Evolutionary conservation across 2,888 invertebrate genomes (phyloP).

Genomic region (Herminia tarsipennalis): DNA sequence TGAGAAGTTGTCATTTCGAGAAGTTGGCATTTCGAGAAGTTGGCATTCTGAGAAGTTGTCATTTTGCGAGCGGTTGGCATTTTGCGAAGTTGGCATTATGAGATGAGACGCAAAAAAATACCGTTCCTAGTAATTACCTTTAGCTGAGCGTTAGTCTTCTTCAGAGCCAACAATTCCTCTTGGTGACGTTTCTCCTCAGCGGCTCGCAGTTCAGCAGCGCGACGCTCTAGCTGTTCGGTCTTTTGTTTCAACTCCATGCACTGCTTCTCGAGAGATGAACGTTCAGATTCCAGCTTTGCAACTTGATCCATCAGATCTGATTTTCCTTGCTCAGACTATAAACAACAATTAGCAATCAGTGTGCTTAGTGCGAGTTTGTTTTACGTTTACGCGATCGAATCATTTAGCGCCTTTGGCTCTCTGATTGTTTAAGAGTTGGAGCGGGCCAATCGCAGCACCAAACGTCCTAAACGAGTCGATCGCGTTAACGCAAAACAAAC

Average conservation of each 20-base stretch:
- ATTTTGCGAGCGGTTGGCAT: too few relatives aligned
- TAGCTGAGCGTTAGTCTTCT: conserved; percentile 96
- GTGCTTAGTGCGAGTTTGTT: too few relatives aligned
- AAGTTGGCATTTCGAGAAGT: too few relatives aligned
- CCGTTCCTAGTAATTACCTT: conserved; percentile 88
- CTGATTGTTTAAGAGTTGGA: too few relatives aligned
- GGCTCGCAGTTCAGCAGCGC: conserved; percentile 92
- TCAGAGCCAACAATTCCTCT: conserved; percentile 96
- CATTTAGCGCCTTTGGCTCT: too few relatives aligned
- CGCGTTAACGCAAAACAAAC: too few relatives aligned
- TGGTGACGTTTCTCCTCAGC: conserved; percentile 97
- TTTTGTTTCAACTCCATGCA: conserved; percentile 85
- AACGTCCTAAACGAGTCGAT: too few relatives aligned
- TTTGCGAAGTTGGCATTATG: too few relatives aligned
- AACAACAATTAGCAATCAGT: neutral
- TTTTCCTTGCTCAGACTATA: conserved; percentile 94
- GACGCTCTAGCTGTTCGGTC: conserved; percentile 93
- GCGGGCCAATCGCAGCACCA: too few relatives aligned
- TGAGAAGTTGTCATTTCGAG: too few relatives aligned
- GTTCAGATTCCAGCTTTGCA: conserved; percentile 88
- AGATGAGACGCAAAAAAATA: neutral
- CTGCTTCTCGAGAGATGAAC: conserved; percentile 87
- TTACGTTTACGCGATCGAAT: too few relatives aligned
- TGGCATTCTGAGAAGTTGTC: too few relatives aligned
- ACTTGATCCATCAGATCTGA: conserved; percentile 92